A percentile compares a stretch with the other conserved stretches of the same genome.
Evolutionary conservation across 2,113 vertebrate species (phyloP).

Genomic region (Hydrolagus affinis): DNA sequence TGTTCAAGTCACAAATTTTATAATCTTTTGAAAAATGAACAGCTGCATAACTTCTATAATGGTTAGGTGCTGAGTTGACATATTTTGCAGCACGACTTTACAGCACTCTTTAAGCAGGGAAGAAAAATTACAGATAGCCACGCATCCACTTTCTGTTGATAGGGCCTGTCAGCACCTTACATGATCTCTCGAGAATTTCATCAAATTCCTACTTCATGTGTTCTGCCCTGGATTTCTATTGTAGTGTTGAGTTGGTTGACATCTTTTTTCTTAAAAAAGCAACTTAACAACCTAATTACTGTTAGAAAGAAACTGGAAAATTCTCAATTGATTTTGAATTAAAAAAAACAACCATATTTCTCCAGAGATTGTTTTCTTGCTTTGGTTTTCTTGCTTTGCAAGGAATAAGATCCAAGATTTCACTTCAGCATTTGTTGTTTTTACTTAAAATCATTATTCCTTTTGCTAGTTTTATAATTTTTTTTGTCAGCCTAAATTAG

Average conservation of each 20-base stretch:
- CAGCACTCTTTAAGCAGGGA: background rate
- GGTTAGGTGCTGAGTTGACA: background rate
- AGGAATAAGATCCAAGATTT: background rate
- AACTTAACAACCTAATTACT: background rate
- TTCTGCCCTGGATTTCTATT: background rate
- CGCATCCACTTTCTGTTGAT: background rate
- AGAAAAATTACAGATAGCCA: background rate
- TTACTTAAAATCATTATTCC: background rate
- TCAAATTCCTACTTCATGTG: background rate
- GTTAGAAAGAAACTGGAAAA: background rate
- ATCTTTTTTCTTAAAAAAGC: background rate
- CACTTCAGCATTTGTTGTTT: background rate
- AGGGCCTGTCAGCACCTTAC: background rate
- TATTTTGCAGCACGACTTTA: background rate
- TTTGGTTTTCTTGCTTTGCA: conserved; percentile 39
- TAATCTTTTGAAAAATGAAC: background rate
- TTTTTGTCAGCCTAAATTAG: background rate
- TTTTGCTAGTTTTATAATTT: conserved; percentile 14
- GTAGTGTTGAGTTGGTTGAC: background rate
- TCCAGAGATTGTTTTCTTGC: conserved; percentile 49
- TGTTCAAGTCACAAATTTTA: background rate
- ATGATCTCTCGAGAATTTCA: background rate
- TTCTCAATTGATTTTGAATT: background rate
- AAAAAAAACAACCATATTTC: background rate
- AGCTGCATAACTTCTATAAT: background rate